Base-by-base conservation (phyloP, 1,140 invertebrate species). In the Oreohelix idahoensis region DNA sequence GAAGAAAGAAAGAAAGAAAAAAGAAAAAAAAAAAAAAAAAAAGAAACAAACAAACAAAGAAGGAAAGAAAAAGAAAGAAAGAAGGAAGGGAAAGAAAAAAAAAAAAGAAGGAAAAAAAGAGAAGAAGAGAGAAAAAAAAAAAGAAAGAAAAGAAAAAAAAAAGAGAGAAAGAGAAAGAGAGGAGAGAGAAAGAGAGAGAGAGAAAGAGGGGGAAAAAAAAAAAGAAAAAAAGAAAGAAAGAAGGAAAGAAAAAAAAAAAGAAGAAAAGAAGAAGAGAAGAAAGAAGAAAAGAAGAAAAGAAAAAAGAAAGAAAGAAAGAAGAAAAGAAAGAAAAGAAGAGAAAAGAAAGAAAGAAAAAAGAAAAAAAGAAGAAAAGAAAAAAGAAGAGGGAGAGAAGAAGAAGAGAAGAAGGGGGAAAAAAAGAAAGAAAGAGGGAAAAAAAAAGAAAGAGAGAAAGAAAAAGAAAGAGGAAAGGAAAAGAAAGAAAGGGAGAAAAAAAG, bases 121-220 rank as follows among this genome's bases (percentile, higher is more conserved):
- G n/a, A n/a, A n/a, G n/a, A n/a, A n/a, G n/a, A n/a, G n/a, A n/a
- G n/a, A n/a, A n/a, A n/a, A n/a, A n/a, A n/a, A n/a, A n/a, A n/a
- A n/a, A n/a, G n/a, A n/a, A n/a, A n/a, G n/a, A n/a, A n/a, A n/a
- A n/a, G n/a, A n/a, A n/a, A n/a, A n/a, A n/a, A n/a, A n/a, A n/a
- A n/a, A n/a, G n/a, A n/a, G n/a, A n/a, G n/a, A n/a, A n/a, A n/a
- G n/a, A n/a, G n/a, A n/a, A n/a, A n/a, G n/a, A n/a, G n/a, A n/a
- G n/a, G 69, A 71, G 38, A 71, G 69, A 71, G 69, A 71, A 39
- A 71, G 69, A 71, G 69, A 10, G 32, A n/a, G 4, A 35, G n/a
- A 20, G n/a, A 26, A 23, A 32, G 13, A 20, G 13, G 4, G 32
- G 35, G n/a, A 39, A 32, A 20, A 69, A 36, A 80, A 58, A 5